These are phyloP conservation scores for Thera britannica DNA, from an alignment of 2,888 invertebrate genomes.

Conservation along the genomic window DNA sequence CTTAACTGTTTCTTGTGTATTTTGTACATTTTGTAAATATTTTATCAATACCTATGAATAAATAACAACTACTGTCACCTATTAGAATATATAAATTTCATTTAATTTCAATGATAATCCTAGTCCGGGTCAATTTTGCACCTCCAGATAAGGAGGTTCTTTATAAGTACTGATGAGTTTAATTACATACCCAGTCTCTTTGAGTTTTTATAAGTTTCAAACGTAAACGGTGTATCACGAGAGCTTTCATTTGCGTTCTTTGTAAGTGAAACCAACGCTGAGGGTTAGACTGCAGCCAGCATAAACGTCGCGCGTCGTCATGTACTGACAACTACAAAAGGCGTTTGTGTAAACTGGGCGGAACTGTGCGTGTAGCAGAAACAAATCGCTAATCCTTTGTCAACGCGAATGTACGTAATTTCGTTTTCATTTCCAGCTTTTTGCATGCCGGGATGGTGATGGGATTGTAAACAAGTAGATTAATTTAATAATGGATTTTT, in stretches of 20 bases:
- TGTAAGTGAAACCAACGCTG: not conserved
- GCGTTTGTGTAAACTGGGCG: slow-evolving; percentile 29
- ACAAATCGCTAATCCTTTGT: slow-evolving; percentile 35
- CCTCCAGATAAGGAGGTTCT: too few species aligned
- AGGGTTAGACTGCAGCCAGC: slow-evolving; percentile 8
- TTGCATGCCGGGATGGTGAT: slow-evolving; percentile 9
- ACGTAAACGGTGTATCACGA: not conserved
- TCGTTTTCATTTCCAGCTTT: slow-evolving; percentile 12
- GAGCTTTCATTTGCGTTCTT: not conserved
- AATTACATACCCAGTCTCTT: too few species aligned
- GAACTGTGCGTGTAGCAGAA: slow-evolving; percentile 26
- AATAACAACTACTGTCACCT: too few species aligned
- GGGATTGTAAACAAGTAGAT: slow-evolving; percentile 21
- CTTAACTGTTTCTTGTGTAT: too few species aligned
- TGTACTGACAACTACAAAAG: slow-evolving; percentile 28
- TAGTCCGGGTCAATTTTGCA: too few species aligned
- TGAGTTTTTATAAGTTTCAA: not conserved
- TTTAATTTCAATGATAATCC: too few species aligned
- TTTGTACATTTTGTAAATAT: too few species aligned
- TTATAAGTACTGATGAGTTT: too few species aligned
- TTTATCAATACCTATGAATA: too few species aligned
- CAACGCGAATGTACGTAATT: slow-evolving; percentile 20
- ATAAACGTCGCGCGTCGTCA: not conserved
- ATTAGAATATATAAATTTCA: too few species aligned
- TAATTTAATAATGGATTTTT: slow-evolving; percentile 23